Conservation (phyloP, 1,140 invertebrate species). For the Amyelois transitella region DNA sequence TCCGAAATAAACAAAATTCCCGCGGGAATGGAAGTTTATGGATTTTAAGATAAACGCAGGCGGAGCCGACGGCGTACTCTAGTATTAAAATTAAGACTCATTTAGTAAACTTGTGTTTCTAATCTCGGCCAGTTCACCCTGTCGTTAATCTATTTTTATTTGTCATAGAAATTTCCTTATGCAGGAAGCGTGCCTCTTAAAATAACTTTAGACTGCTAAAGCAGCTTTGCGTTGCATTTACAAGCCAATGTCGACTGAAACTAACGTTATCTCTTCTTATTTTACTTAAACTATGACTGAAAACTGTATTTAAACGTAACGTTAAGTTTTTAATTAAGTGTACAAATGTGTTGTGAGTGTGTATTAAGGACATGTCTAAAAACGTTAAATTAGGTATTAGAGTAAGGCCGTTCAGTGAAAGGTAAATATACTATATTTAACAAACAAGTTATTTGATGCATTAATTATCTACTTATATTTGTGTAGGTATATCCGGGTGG, state of each 20-base stretch:
- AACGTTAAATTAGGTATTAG: slow-evolving; percentile 50
- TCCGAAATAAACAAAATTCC: too few species aligned
- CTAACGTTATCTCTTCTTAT: background rate
- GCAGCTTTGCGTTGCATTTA: background rate
- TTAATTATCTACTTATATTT: too few species aligned
- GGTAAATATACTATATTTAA: slow-evolving; percentile 31
- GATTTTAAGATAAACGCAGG: too few species aligned
- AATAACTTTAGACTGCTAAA: slow-evolving; percentile 20
- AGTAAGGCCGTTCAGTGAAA: slow-evolving; percentile 53
- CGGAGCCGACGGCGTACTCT: too few species aligned
- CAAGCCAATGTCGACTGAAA: background rate
- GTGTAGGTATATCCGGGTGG: too few species aligned
- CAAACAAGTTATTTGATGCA: too few species aligned
- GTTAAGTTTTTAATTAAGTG: background rate
- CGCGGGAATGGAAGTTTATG: too few species aligned
- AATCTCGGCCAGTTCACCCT: background rate
- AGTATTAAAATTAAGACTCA: background rate
- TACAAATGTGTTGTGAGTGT: background rate
- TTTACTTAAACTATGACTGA: background rate
- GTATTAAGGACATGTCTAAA: slow-evolving; percentile 32
- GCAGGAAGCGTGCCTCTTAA: slow-evolving; percentile 17
- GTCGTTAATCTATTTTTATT: slow-evolving; percentile 2
- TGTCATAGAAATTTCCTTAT: slow-evolving; percentile 2
- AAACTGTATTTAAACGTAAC: background rate
- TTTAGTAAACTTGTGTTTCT: background rate